Conservation (phyloP, 2,888 invertebrate species). For the Anticlea derivata region DNA sequence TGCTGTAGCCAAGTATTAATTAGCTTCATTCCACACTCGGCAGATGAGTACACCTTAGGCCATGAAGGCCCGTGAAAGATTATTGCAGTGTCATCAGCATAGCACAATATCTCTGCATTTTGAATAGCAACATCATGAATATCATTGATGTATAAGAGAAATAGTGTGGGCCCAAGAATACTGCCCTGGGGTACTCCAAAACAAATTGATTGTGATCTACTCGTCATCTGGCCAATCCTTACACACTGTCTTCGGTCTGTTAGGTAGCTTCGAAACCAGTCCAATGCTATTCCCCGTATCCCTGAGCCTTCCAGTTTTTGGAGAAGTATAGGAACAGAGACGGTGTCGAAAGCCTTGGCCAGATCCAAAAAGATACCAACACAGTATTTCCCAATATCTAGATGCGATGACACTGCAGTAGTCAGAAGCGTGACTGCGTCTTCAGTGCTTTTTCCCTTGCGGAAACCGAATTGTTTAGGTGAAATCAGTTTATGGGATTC, state of each 20-base stretch:
- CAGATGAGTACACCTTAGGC: background rate
- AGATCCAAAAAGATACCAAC: conserved; percentile 10
- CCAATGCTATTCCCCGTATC: conserved; percentile 1
- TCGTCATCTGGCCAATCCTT: background rate
- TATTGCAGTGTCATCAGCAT: background rate
- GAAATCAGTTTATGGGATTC: conserved; percentile 1
- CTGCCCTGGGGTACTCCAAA: conserved; percentile 11
- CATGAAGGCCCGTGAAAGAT: background rate
- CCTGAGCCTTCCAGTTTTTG: conserved; percentile 4
- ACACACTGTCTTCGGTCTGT: too few relatives aligned
- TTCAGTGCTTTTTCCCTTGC: too few relatives aligned
- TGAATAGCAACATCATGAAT: background rate
- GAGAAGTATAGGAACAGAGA: too few relatives aligned
- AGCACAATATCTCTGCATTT: conserved; percentile 4
- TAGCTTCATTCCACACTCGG: background rate
- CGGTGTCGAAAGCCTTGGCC: too few relatives aligned
- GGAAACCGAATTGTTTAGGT: conserved; percentile 7
- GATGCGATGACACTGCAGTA: background rate
- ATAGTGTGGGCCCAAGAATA: conserved; percentile 5
- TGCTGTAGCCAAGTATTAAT: background rate
- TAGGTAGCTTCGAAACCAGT: too few relatives aligned
- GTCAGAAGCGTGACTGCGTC: background rate
- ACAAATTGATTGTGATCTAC: background rate
- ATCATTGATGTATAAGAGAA: background rate
- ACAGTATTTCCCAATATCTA: conserved; percentile 3